Evolutionary conservation across 2,797 vertebrate species (phyloP), one percentile per base, ranked within the genome.

Genomic region (Borostomias antarcticus): DNA sequence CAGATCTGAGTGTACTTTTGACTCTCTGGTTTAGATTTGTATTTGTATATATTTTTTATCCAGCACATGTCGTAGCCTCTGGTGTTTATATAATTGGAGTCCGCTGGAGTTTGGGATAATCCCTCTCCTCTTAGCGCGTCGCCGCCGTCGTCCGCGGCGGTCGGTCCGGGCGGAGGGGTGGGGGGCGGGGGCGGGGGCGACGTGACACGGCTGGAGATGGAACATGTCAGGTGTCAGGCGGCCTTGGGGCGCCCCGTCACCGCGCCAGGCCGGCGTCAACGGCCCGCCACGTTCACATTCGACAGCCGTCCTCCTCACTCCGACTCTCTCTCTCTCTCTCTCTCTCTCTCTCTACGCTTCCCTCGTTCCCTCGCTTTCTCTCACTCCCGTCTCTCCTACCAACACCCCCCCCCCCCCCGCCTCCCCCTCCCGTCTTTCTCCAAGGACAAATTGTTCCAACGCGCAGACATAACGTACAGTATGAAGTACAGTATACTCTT

Each of bases 201-300:
- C 71, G 86, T 86, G 87, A 86, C 82, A 62, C 62, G 79, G 86
- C 62, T 77, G 66, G 75, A 87, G 86, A 90, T 89, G 82, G 87
- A 89, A 89, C 84, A 88, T 88, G 87, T 89, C 89, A 91, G 85
- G 86, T 87, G 84, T 85, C 87, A 80, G 63, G 81, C 86, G 86
- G 88, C 87, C 83, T 90, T 82, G 84, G 81, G 83, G 77, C 35
- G n/a, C 76, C 65, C 78, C 73, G 85, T 75, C 76, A 69, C 78
- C 50, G 52, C 32, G 13, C 48, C n/a, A n/a, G n/a, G 61, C 33
- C 71, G n/a, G n/a, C n/a, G n/a, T n/a, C 78, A 86, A 78, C 82
- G 80, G 70, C 54, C 60, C 33, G 35, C 75, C 40, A 58, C n/a
- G 35, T 60, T 15, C 28, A 62, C 11, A 8, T 11, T 26, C 64